Evolutionary conservation across 2,888 invertebrate genomes (phyloP).

Genomic region (Cephus nigrinus): DNA sequence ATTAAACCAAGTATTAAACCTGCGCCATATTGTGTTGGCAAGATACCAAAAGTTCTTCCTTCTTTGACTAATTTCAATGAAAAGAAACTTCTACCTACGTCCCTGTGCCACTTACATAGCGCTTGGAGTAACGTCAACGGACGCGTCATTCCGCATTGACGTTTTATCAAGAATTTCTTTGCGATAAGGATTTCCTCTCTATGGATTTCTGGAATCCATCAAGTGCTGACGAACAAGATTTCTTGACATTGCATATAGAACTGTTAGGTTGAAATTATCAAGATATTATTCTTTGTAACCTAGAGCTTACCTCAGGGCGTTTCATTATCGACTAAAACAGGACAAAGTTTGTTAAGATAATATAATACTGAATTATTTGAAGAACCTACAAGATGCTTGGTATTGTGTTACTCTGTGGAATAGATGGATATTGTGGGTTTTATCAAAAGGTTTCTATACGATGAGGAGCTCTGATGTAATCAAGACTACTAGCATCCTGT

Average conservation of each 20-base stretch:
- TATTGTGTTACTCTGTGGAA: not conserved
- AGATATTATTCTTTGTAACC: not conserved
- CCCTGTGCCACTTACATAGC: not conserved
- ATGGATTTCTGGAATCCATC: not conserved
- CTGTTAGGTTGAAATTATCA: not conserved
- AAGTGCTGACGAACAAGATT: not conserved
- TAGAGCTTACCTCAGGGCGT: not conserved
- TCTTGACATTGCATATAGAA: not conserved
- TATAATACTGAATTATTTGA: not conserved
- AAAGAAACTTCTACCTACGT: not conserved
- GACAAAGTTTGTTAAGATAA: not conserved
- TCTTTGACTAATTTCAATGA: not conserved
- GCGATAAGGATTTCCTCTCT: not conserved
- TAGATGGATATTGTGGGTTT: not conserved
- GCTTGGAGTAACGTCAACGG: not conserved
- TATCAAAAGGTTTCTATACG: not conserved
- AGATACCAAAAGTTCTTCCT: not conserved
- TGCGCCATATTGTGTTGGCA: not conserved
- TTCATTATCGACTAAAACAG: not conserved
- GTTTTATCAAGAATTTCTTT: not conserved
- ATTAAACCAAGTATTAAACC: not conserved
- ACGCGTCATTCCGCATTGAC: conserved; percentile 1
- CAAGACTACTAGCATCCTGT: not conserved
- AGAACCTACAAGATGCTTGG: not conserved
- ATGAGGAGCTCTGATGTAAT: conserved; percentile 2